phyloP scores from a whole-genome alignment of 2,113 vertebrate species.

The Catharus minimus region DNA sequence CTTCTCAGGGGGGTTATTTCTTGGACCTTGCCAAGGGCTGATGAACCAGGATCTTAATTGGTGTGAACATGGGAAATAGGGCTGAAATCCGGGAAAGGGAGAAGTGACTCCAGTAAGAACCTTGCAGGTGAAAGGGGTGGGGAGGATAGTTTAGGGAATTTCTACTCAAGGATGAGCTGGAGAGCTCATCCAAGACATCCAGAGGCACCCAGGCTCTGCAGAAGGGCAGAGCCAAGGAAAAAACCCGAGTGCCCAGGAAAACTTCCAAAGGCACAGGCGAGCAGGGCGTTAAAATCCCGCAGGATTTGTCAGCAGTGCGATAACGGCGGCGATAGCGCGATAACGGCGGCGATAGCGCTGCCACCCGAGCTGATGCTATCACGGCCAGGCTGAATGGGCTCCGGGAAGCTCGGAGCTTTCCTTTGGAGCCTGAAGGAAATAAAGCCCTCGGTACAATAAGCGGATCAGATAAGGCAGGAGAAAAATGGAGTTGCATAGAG shows the following conservation, averaged over 20 bases:
- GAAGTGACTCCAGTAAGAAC: neutral
- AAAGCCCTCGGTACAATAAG: conserved; percentile 53
- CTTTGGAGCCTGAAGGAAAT: conserved; percentile 43
- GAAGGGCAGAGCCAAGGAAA: rapidly evolving
- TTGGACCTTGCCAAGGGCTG: no score
- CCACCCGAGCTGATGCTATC: neutral
- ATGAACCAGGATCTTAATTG: neutral
- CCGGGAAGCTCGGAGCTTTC: conserved; percentile 1
- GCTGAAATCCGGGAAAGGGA: neutral
- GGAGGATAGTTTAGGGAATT: neutral
- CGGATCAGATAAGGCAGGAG: conserved; percentile 59
- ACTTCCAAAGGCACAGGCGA: rapidly evolving
- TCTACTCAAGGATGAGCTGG: no score
- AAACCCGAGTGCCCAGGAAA: neutral
- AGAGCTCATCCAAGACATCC: neutral
- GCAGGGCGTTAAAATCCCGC: neutral
- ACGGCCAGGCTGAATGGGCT: neutral
- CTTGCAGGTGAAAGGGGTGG: neutral
- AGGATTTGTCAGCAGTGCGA: conserved; percentile 19
- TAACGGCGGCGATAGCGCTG: neutral
- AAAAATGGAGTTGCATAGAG: conserved; percentile 28
- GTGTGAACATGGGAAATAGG: rapidly evolving
- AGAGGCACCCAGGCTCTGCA: neutral
- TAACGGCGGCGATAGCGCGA: neutral
- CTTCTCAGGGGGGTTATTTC: neutral